Evolutionary conservation across 2,888 invertebrate species (phyloP).

Genomic region (Zootermopsis nevadensis): DNA sequence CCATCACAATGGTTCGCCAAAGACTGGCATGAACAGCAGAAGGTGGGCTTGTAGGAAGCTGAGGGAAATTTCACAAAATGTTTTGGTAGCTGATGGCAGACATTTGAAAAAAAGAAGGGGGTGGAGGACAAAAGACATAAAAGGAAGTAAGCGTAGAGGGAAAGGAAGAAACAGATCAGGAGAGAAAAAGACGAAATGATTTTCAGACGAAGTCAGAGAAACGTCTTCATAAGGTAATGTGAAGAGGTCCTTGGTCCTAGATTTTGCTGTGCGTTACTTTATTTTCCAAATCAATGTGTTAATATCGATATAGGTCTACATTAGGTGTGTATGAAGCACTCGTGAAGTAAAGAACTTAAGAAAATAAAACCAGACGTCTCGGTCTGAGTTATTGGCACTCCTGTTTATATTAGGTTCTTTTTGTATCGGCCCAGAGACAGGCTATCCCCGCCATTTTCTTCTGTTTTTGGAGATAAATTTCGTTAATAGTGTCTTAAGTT

Average conservation of each 20-base stretch:
- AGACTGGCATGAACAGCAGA: neutral
- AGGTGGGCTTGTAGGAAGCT: neutral
- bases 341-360: too few species aligned
- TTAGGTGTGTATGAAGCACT: too few species aligned
- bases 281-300: too few species aligned
- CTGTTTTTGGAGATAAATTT: too few species aligned
- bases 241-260: neutral
- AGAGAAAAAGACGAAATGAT: neutral
- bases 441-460: too few species aligned
- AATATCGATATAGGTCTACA: too few species aligned
- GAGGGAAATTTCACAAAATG: slow-evolving; percentile 7
- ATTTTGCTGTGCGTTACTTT: too few species aligned
- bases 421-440: too few species aligned
- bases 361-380: too few species aligned
- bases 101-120: neutral
- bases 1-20: slow-evolving; percentile 2
- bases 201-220: neutral
- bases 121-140: neutral
- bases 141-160: neutral
- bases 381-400: too few species aligned
- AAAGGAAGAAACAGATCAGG: neutral
- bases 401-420: too few species aligned
- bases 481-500: too few species aligned
- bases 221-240: neutral
- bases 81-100: slow-evolving; percentile 16